Evolutionary conservation across 1,140 invertebrate genomes (phyloP).

Genomic region (Lordiphosa collinella): DNA sequence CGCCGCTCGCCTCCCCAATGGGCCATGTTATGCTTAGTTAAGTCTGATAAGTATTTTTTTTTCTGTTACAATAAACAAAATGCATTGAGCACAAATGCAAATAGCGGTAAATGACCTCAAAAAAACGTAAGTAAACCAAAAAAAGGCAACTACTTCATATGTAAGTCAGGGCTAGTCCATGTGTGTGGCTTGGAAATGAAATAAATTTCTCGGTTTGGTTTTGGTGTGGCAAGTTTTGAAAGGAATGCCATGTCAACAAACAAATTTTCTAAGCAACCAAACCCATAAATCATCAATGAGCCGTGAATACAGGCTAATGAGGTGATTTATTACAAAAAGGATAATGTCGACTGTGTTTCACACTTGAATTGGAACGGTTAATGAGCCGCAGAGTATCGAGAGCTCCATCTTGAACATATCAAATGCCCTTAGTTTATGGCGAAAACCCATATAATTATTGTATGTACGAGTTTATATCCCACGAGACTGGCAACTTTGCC

Average conservation of each 20-base stretch:
- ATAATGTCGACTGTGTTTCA: constrained; percentile 45
- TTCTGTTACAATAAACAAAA: constrained; percentile 35
- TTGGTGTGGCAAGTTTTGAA: constrained; percentile 14
- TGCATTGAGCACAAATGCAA: constrained; percentile 68
- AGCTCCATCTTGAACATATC: constrained; percentile 34
- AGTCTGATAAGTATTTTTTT: constrained; percentile 32
- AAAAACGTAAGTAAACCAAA: constrained; percentile 30
- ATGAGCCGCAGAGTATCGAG: constrained; percentile 41
- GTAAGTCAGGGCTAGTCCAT: constrained; percentile 27
- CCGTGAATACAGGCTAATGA: constrained; percentile 57
- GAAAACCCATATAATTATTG: constrained; percentile 43
- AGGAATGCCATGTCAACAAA: constrained; percentile 50
- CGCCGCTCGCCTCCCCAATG: constrained; percentile 21
- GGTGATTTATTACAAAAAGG: constrained; percentile 58
- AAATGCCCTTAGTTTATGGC: constrained; percentile 37
- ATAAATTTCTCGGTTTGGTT: not conserved
- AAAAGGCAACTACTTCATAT: not conserved
- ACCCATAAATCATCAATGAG: constrained; percentile 54
- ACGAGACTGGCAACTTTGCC: constrained; percentile 47
- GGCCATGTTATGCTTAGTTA: constrained; percentile 56
- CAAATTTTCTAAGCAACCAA: constrained; percentile 30
- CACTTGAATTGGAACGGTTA: constrained; percentile 56
- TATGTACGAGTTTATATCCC: constrained; percentile 52
- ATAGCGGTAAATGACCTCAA: constrained; percentile 53
- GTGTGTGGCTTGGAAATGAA: constrained; percentile 4